A percentile compares a stretch with the other conserved stretches of the same genome.
phyloP scores from a whole-genome alignment of 2,797 vertebrate genomes.

The Silurus aristotelis region DNA sequence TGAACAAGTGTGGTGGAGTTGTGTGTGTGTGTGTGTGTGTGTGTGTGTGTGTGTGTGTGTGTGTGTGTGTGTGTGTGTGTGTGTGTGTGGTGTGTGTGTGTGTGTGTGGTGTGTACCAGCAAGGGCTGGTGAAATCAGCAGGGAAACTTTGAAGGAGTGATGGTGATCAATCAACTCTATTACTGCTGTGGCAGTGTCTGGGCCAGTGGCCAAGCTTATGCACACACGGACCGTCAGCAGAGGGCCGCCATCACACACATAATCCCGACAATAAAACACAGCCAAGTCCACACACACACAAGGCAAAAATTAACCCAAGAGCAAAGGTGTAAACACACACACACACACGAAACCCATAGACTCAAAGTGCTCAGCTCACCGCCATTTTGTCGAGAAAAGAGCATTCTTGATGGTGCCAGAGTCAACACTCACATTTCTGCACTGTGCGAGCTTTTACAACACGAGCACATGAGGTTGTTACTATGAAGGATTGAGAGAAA shows the following conservation, averaged over 20 bases:
- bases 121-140: slow-evolving; percentile 78
- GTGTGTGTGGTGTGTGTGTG: slow-evolving; percentile 29
- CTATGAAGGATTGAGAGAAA: background rate
- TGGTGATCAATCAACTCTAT: slow-evolving; percentile 92
- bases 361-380: slow-evolving; percentile 10
- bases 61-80: background rate
- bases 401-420: background rate
- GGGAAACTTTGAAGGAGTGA: slow-evolving; percentile 77
- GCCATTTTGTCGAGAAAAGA: slow-evolving; percentile 38
- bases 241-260: slow-evolving; percentile 50
- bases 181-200: slow-evolving; percentile 82
- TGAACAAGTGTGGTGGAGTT: slow-evolving; percentile 62
- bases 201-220: slow-evolving; percentile 69
- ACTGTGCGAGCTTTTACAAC: background rate
- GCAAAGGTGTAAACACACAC: slow-evolving; percentile 33
- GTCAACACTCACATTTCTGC: slow-evolving; percentile 9
- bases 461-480: background rate
- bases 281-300: slow-evolving; percentile 26
- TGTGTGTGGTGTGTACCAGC: slow-evolving; percentile 48
- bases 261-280: slow-evolving; percentile 35
- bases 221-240: slow-evolving; percentile 47
- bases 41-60: background rate
- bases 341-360: background rate
- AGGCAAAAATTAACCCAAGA: slow-evolving; percentile 26
- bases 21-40: background rate